Base-by-base conservation (phyloP, 2,113 vertebrate species). In the Sander vitreus region DNA sequence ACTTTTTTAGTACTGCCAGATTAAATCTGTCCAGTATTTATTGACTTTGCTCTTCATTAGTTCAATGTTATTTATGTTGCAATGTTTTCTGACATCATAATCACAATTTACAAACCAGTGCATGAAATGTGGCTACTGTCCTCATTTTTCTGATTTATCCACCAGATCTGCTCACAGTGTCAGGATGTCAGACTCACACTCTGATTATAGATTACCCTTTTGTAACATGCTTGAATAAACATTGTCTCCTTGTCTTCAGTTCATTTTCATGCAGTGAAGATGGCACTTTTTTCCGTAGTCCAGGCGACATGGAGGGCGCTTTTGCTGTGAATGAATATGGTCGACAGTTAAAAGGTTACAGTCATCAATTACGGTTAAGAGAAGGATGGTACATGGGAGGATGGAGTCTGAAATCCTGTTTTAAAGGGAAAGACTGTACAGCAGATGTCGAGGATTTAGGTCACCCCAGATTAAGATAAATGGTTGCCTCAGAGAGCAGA, bases 341-440 rank as follows among this genome's bases (percentile, higher is more conserved):
- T 67, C 82, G 93, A 93, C 94, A 94, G 93, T 95, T 94, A 94
- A 95, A 97, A 97, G 96, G 94, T 96, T 95, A 96, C 63, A 90
- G 76, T 91, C 95, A 96, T 95, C 92, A 94, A 96, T 97, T 96
- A 95, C 93, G 92, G 87, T 96, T 96, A 96, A 94, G 95, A 95
- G 92, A 78, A 81, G 74, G 75, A 89, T 89, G 68, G 87, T 95
- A 93, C 91, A 95, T 86, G 85, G 88, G 87, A 90, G 93, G 89
- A 91, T 87, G 86, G 91, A 89, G 88, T 91, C 90, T 93, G 88
- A 91, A 91, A 93, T 91, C 93, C 88, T 80, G 91, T 91, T 94
- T 92, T 91, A 93, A 91, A 91, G 89, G 85, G 81, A 91, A 90
- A 90, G 87, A 92, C 84, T 86, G 83, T 91, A 91, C 85, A 87